These are phyloP conservation scores for Meandrina meandrites DNA, from an alignment of 92 coral and sea anemone species.

Conservation along the genomic window DNA sequence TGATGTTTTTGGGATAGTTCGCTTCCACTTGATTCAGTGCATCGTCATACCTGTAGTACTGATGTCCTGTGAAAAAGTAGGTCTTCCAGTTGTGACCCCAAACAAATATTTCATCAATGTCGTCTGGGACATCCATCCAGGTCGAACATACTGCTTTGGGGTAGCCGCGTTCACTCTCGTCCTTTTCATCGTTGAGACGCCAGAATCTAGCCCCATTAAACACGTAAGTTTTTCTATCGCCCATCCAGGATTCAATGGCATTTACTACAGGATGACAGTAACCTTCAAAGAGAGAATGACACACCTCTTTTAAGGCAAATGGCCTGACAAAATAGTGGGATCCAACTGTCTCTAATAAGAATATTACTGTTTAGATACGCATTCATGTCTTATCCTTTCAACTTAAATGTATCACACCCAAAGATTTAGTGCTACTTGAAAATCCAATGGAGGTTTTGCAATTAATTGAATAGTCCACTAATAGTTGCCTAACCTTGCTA, in stretches of 20 bases:
- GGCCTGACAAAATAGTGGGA: background rate
- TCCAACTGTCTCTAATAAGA: too few relatives aligned
- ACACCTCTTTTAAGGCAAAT: background rate
- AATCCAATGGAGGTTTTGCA: too few relatives aligned
- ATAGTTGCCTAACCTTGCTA: too few relatives aligned
- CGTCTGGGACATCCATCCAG: constrained; percentile 60
- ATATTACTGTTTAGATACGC: too few relatives aligned
- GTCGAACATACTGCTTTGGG: constrained; percentile 32
- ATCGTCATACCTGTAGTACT: constrained; percentile 60
- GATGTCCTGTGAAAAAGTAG: constrained; percentile 60
- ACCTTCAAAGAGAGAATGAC: constrained; percentile 37
- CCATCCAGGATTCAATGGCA: constrained; percentile 55
- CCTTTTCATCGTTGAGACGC: constrained; percentile 27
- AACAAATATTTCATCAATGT: constrained; percentile 66
- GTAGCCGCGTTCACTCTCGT: constrained; percentile 36
- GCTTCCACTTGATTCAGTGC: too few relatives aligned
- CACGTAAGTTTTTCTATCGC: constrained; percentile 34
- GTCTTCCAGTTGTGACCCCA: constrained; percentile 65
- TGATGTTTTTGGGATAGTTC: constrained; percentile 56
- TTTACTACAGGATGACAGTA: constrained; percentile 30
- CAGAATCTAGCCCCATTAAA: constrained; percentile 54
- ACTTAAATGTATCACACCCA: too few relatives aligned
- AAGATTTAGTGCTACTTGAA: too few relatives aligned
- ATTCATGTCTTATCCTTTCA: too few relatives aligned
- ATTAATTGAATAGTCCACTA: too few relatives aligned